Evolutionary conservation across 2,797 vertebrate genomes (phyloP).

Genomic region (Acomys russatus): DNA sequence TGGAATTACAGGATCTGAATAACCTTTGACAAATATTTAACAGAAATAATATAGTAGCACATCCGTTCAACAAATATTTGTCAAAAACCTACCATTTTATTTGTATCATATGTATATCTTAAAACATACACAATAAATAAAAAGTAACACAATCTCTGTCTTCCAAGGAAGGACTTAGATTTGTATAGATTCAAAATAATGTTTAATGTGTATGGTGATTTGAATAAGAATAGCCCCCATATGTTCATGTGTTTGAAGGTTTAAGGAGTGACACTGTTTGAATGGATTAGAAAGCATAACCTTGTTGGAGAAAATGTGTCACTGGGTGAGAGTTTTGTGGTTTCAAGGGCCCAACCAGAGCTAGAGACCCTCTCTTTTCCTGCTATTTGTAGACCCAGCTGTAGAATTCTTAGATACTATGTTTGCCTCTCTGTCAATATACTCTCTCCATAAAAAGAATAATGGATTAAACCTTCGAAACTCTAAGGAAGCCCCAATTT

Average conservation of each 20-base stretch:
- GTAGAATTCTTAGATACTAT: background rate
- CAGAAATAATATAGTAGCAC: background rate
- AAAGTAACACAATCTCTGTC: background rate
- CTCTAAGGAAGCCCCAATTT: too few species aligned
- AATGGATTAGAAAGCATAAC: background rate
- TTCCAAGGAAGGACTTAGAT: background rate
- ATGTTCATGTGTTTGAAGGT: background rate
- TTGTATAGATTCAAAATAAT: background rate
- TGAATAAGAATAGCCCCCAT: background rate
- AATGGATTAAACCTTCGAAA: background rate
- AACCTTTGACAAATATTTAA: conserved; percentile 22
- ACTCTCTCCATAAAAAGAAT: background rate
- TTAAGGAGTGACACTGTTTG: too few species aligned
- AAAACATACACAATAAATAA: background rate
- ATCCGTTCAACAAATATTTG: conserved; percentile 1
- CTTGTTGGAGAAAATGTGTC: background rate
- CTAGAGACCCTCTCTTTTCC: background rate
- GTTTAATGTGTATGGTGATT: background rate
- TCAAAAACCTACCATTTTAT: background rate
- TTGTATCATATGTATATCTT: background rate
- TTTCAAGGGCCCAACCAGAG: background rate
- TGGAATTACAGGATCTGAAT: background rate
- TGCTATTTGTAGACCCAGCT: background rate
- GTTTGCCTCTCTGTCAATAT: rapidly evolving
- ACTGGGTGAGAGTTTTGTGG: background rate